phyloP scores from a whole-genome alignment of 2,888 invertebrate genomes.

The Watsonalla binaria region DNA sequence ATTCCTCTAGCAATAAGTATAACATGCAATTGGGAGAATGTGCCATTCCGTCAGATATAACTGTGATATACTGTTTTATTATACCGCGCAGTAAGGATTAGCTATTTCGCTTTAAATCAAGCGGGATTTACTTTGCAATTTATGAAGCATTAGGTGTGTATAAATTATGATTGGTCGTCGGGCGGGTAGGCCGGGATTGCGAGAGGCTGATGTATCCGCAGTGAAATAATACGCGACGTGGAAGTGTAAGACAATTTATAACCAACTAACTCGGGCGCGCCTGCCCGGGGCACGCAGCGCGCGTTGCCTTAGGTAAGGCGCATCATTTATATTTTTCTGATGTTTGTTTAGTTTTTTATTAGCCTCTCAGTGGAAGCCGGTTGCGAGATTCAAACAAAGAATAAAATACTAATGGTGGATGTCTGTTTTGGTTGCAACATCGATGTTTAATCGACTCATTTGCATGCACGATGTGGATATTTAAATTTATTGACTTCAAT shows the following conservation, averaged over 20 bases:
- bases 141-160: slow-evolving; percentile 51
- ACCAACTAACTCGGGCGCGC: slow-evolving; percentile 57
- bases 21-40: slow-evolving; percentile 36
- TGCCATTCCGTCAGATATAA: slow-evolving; percentile 41
- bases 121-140: slow-evolving; percentile 55
- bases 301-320: slow-evolving; percentile 68
- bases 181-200: slow-evolving; percentile 56
- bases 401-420: slow-evolving; percentile 69
- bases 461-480: slow-evolving; percentile 54
- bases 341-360: slow-evolving; percentile 71
- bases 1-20: slow-evolving; percentile 29
- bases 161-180: slow-evolving; percentile 64
- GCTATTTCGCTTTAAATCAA: slow-evolving; percentile 49
- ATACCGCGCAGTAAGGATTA: slow-evolving; percentile 39
- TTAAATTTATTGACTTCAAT: slow-evolving; percentile 56
- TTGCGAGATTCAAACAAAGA: slow-evolving; percentile 68
- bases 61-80: slow-evolving; percentile 42
- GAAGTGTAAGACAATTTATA: slow-evolving; percentile 71
- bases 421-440: slow-evolving; percentile 65
- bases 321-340: slow-evolving; percentile 76
- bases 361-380: slow-evolving; percentile 57
- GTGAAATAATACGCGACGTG: slow-evolving; percentile 68
- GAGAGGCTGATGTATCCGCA: slow-evolving; percentile 64
- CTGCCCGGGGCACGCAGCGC: slow-evolving; percentile 50
- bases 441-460: slow-evolving; percentile 71